Evolutionary conservation across 2,113 vertebrate species (phyloP).

Genomic region (Mirza zaza): DNA sequence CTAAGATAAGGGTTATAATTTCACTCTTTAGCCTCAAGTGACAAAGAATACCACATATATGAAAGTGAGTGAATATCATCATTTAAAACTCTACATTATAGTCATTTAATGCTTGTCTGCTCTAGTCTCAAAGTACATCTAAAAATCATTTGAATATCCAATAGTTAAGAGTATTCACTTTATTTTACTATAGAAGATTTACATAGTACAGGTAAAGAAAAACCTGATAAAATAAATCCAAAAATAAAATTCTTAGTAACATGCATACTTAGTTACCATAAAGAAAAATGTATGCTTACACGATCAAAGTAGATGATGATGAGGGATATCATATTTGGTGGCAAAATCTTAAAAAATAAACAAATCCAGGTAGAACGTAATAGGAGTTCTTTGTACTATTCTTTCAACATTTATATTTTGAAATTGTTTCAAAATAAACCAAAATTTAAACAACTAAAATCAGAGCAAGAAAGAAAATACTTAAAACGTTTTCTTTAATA

Average conservation of each 20-base stretch:
- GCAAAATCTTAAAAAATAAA: slow-evolving; percentile 49
- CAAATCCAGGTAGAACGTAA: background rate
- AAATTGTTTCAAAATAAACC: slow-evolving; percentile 43
- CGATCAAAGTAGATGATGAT: background rate
- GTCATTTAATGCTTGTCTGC: background rate
- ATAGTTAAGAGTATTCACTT: background rate
- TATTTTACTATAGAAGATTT: slow-evolving; percentile 44
- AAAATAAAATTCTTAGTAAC: background rate
- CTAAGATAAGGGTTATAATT: background rate
- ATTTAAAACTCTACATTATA: background rate
- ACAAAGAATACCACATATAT: background rate
- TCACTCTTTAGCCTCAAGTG: background rate
- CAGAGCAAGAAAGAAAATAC: background rate
- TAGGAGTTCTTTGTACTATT: background rate
- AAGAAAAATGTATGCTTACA: background rate
- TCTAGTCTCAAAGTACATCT: slow-evolving; percentile 9
- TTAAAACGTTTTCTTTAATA: slow-evolving; percentile 38
- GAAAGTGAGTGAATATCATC: background rate
- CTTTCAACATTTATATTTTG: background rate
- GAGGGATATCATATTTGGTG: background rate
- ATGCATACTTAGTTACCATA: background rate
- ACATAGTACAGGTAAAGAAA: background rate
- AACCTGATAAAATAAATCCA: background rate
- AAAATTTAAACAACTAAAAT: slow-evolving; percentile 26
- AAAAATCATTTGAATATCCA: slow-evolving; percentile 21